Conservation (phyloP, 2,797 vertebrate genomes). For the Acrocephalus scirpaceus region DNA sequence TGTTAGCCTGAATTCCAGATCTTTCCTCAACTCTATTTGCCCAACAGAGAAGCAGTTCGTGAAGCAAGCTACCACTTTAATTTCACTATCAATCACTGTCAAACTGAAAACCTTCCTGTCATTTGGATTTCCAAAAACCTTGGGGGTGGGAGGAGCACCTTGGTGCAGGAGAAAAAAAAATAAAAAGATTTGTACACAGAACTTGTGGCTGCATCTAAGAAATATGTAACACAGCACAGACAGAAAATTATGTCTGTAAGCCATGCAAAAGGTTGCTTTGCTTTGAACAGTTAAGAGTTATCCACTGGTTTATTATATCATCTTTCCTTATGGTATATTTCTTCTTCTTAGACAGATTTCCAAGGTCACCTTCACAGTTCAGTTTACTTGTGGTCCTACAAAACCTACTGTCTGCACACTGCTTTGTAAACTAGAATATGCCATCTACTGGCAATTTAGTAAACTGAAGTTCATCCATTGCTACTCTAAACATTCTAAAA, state of each 20-base stretch:
- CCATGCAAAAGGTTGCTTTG: not conserved
- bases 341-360: not conserved
- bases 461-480: not conserved
- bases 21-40: not conserved
- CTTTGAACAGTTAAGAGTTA: not conserved
- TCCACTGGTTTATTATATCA: not conserved
- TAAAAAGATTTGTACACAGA: not conserved
- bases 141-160: not conserved
- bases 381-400: not conserved
- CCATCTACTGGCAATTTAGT: conserved; percentile 26
- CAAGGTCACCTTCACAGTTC: not conserved
- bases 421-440: not conserved
- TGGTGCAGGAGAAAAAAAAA: not conserved
- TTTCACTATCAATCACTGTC: not conserved
- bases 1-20: not conserved
- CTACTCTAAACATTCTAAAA: not conserved
- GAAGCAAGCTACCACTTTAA: not conserved
- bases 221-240: not conserved
- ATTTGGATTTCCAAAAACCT: not conserved
- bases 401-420: fast-evolving
- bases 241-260: not conserved
- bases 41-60: not conserved
- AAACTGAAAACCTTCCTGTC: not conserved
- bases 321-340: not conserved
- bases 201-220: not conserved